Conservation (phyloP, 2,888 invertebrate genomes). For the Lordiphosa fenestrarum region DNA sequence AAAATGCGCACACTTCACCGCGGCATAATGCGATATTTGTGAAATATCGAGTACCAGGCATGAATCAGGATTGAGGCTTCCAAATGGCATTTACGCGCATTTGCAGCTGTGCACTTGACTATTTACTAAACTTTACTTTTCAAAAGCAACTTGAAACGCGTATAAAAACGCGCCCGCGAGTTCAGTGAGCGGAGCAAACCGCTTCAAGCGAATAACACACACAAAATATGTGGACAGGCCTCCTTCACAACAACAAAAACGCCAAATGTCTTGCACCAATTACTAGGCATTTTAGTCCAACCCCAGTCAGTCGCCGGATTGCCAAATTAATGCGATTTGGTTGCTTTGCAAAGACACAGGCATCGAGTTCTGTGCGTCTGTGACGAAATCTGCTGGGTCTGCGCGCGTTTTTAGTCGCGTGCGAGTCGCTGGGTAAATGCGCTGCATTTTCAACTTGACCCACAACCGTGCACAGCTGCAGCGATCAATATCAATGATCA, state of each 20-base stretch:
- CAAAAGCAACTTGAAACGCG: conserved; percentile 52
- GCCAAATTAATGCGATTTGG: conserved; percentile 65
- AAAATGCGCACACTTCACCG: too few species aligned
- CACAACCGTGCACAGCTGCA: conserved; percentile 36
- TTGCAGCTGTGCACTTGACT: conserved; percentile 66
- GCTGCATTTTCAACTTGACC: conserved; percentile 74
- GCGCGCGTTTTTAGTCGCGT: conserved; percentile 48
- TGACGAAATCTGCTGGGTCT: conserved; percentile 39
- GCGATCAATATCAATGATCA: conserved; percentile 5
- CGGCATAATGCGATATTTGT: conserved; percentile 10
- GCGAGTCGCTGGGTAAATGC: conserved; percentile 24
- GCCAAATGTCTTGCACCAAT: conserved; percentile 70
- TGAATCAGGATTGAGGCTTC: conserved; percentile 36
- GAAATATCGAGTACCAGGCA: conserved; percentile 20
- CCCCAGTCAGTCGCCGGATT: conserved; percentile 37
- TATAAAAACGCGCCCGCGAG: conserved; percentile 19
- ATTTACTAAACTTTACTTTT: conserved; percentile 19
- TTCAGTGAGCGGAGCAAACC: conserved; percentile 30
- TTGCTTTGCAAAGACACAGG: conserved; percentile 40
- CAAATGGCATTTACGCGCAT: conserved; percentile 38
- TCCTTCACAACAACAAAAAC: conserved; percentile 19
- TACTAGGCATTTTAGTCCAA: conserved; percentile 57
- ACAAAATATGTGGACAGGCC: conserved; percentile 19
- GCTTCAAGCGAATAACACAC: conserved; percentile 8
- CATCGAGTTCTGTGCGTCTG: conserved; percentile 28